Evolutionary conservation across 2,797 vertebrate genomes (phyloP), one percentile per base, ranked within the genome.

Genomic region (Heliangelus exortis): DNA sequence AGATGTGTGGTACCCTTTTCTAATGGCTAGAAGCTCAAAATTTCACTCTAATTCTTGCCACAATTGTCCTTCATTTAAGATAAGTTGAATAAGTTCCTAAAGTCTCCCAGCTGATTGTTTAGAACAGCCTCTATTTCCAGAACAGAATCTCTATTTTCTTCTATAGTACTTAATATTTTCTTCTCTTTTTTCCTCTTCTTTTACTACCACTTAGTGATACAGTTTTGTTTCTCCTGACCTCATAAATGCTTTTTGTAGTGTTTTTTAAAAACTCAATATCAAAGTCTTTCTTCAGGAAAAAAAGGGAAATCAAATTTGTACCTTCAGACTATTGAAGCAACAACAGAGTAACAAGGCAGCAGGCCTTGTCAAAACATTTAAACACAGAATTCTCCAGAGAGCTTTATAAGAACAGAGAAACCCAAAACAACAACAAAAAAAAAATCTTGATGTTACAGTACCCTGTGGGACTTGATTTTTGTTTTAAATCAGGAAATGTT

Each of bases 401-500:
- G 8, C 57, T 55, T 91, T 76, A 25, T 15, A 21, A 85, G 81
- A 96, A 78, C 33, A 51, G 89, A 41, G 39, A 41, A 41, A 41
- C 39, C 39, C 39, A 90, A 51, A 90, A 91, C 68, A 75, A 91
- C 68, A 75, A 62, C 39, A 23, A 71, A 79, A 74, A 43, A 72
- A 74, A 67, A 31, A 47, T 62, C 28, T 95, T 94, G 82, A 92
- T 88, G 73, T 74, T 91, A 65, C 55, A 47, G 36, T 76, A 79
- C 55, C 23, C 53, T 39, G 14, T 77, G 73, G 73, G 51, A 92
- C 45, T 81, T 87, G 39, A 67, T 53, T 92, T 95, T 90, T 61
- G 18, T 69, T 92, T 95, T 87, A 87, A 88, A 92, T 81, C 34
- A 51, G 55, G 25, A 90, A 90, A 76, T 57, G 75, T 7, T 83